phyloP scores from a whole-genome alignment of 2,888 invertebrate species.

The Drosophila nr. medialis region DNA sequence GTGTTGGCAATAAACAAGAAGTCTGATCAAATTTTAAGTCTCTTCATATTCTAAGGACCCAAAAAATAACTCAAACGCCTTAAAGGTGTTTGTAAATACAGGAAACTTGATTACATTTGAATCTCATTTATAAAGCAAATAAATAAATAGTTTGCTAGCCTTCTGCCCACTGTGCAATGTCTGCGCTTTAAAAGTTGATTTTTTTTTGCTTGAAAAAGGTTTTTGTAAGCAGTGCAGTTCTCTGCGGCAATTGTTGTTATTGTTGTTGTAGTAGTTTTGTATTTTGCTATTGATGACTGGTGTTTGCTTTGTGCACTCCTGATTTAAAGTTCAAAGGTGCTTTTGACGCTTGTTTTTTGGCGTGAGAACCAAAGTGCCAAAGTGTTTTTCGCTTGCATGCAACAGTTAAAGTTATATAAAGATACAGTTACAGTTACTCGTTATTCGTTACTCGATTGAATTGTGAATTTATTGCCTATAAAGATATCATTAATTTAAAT shows the following conservation, averaged over 20 bases:
- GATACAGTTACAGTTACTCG: conserved; percentile 4
- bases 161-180: conserved; percentile 47
- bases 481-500: conserved; percentile 22
- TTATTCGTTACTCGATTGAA: conserved; percentile 8
- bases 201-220: conserved; percentile 56
- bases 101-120: not conserved
- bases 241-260: conserved; percentile 20
- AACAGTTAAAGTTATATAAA: conserved; percentile 2
- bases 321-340: conserved; percentile 78
- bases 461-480: conserved; percentile 43
- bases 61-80: too few relatives aligned
- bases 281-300: conserved; percentile 68
- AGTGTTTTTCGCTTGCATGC: conserved; percentile 20
- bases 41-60: too few relatives aligned
- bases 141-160: not conserved
- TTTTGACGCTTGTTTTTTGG: conserved; percentile 34
- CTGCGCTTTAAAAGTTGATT: conserved; percentile 69
- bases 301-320: conserved; percentile 77
- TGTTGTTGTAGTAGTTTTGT: conserved; percentile 5
- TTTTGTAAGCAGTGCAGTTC: conserved; percentile 37
- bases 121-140: not conserved
- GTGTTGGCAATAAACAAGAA: too few relatives aligned
- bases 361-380: conserved; percentile 69
- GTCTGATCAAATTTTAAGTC: too few relatives aligned
- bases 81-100: too few relatives aligned